phyloP scores from a whole-genome alignment of 1,140 invertebrate genomes.

The Atta texana region DNA sequence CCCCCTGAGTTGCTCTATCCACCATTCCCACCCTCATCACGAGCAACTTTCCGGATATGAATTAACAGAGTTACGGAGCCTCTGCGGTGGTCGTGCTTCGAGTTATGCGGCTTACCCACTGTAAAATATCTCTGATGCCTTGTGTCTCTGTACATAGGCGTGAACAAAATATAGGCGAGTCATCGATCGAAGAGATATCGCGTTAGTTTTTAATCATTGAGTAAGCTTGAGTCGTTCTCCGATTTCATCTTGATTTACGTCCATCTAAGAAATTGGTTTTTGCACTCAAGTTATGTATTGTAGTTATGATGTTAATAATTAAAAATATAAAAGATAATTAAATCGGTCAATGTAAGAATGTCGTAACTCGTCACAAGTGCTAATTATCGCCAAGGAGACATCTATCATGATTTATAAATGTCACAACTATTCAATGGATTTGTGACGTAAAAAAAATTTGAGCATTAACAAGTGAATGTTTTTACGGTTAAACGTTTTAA shows the following conservation, averaged over 20 bases:
- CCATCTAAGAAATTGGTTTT: constrained; percentile 35
- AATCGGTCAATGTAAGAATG: constrained; percentile 61
- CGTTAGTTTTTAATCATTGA: constrained; percentile 11
- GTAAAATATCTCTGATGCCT: constrained; percentile 79
- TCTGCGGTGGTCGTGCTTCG: constrained; percentile 77
- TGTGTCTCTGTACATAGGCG: constrained; percentile 18
- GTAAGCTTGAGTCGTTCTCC: neutral
- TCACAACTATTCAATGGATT: constrained; percentile 38
- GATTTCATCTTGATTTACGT: constrained; percentile 44
- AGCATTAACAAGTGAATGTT: neutral
- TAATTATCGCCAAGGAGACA: constrained; percentile 59
- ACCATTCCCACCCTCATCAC: constrained; percentile 67
- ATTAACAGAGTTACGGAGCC: constrained; percentile 86
- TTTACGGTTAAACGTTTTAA: neutral
- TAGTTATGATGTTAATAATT: constrained; percentile 3
- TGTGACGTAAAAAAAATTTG: neutral
- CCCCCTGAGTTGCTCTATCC: constrained; percentile 57
- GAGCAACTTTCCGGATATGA: constrained; percentile 85
- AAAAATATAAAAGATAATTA: constrained; percentile 62
- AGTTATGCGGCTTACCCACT: constrained; percentile 84
- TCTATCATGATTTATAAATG: constrained; percentile 64
- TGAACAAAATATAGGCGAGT: neutral
- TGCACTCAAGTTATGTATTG: constrained; percentile 43
- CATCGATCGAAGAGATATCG: constrained; percentile 25
- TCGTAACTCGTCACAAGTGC: constrained; percentile 65